Percentiles rank a stretch among this genome's conserved stretches.
phyloP scores from a whole-genome alignment of 2,888 invertebrate genomes.

The Tyria jacobaeae region DNA sequence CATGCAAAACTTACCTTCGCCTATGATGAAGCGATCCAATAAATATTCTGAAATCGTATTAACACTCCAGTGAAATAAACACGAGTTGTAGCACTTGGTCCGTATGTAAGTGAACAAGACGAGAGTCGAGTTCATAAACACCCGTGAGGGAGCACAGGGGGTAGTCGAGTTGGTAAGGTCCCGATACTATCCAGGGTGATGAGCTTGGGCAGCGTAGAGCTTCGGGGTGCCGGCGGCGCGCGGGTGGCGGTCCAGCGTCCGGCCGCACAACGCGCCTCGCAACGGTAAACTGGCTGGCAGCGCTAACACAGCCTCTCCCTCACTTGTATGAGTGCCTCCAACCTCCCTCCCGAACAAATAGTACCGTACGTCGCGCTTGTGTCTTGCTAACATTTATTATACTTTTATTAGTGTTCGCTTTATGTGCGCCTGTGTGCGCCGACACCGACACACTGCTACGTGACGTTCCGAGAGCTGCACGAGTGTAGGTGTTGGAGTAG shows the following conservation, averaged over 20 bases:
- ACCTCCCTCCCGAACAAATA: conserved; percentile 86
- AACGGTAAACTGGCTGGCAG: conserved; percentile 85
- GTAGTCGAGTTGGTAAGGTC: conserved; percentile 55
- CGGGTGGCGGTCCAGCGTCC: conserved; percentile 81
- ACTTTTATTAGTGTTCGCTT: conserved; percentile 77
- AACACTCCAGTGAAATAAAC: conserved; percentile 82
- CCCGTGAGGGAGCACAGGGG: conserved; percentile 62
- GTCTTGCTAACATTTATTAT: conserved; percentile 84
- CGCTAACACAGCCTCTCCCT: conserved; percentile 82
- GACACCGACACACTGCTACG: conserved; percentile 55
- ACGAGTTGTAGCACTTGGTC: conserved; percentile 83
- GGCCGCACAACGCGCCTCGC: conserved; percentile 86
- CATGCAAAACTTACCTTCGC: conserved; percentile 70
- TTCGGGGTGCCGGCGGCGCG: conserved; percentile 79
- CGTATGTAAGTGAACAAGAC: conserved; percentile 67
- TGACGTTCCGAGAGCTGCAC: conserved; percentile 57
- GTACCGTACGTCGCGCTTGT: conserved; percentile 84
- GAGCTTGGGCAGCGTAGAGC: conserved; percentile 57
- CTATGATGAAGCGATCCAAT: conserved; percentile 79
- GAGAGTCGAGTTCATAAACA: conserved; percentile 65
- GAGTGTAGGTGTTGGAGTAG: conserved; percentile 81
- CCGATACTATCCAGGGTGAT: conserved; percentile 62
- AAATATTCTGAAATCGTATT: conserved; percentile 79
- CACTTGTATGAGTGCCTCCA: conserved; percentile 83
- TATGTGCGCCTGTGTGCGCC: conserved; percentile 68